phyloP scores from a whole-genome alignment of 2,797 vertebrate genomes.

The Dryobates pubescens region DNA sequence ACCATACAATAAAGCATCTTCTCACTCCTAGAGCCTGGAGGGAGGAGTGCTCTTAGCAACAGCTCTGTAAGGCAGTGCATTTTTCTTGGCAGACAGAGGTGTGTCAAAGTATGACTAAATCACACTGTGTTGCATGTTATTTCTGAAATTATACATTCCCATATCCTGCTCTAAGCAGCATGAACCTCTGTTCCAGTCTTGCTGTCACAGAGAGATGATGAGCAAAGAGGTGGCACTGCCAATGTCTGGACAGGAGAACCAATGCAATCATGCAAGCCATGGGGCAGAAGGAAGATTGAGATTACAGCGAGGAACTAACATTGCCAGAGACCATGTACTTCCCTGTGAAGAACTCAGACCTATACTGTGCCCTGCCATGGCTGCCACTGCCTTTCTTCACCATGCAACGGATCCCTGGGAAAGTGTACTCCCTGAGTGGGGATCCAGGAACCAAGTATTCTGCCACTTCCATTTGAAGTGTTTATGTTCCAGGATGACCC shows the following conservation, averaged over 20 bases:
- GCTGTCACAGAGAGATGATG: neutral
- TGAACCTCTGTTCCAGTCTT: neutral
- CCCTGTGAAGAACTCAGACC: neutral
- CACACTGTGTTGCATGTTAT: conserved; percentile 38
- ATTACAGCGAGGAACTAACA: neutral
- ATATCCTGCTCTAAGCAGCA: neutral
- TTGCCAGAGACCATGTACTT: neutral
- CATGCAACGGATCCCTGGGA: neutral
- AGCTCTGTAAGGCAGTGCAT: conserved; percentile 29
- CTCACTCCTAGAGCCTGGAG: conserved; percentile 29
- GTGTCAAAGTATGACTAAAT: conserved; percentile 61
- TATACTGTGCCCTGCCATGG: neutral
- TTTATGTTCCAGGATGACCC: neutral
- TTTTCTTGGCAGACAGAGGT: conserved; percentile 70
- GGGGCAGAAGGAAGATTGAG: neutral
- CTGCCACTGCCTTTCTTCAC: neutral
- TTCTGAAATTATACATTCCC: conserved; percentile 40
- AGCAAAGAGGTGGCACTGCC: neutral
- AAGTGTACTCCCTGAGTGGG: neutral
- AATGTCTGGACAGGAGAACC: neutral
- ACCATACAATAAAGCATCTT: conserved; percentile 37
- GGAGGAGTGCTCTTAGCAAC: conserved; percentile 54
- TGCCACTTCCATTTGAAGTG: neutral
- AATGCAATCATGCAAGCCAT: neutral
- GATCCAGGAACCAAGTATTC: neutral